Base-by-base conservation (phyloP, 1,140 invertebrate genomes). In the Drosophila biarmipes region DNA sequence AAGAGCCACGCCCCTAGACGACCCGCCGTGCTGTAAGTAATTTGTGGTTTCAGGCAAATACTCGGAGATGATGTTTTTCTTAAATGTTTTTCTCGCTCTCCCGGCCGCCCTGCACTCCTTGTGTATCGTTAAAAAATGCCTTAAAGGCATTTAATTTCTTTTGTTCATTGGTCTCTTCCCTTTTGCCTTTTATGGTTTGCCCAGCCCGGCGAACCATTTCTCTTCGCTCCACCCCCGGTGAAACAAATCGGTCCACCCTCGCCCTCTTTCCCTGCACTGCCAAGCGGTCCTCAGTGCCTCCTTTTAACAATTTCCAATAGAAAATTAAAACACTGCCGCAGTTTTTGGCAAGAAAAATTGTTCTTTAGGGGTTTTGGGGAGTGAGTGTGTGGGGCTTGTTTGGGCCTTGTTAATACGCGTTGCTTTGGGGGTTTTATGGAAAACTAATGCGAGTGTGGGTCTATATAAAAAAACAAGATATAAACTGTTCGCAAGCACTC, bases 11-110 rank as follows among this genome's bases (percentile, higher is more conserved):
- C 82, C 82, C 82, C 81, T 75, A 71, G 73, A 78, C 78, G 56
- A 68, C 82, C 75, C 79, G 82, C 82, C 80, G 82, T 80, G 84
- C 84, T 87, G 84, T 89, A 89, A 89, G 84, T 89, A 89, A 89
- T 89, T 89, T 89, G 84, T 89, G 84, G 84, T 89, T 89, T 89
- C 84, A 84, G 84, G 84, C 84, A 89, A 89, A 89, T 89, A 84
- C 76, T 84, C 71, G 38, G 67, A 80, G 84, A 89, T 89, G 84
- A 89, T 89, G 84, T 89, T 89, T 89, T 89, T 89, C 84, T 89
- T 89, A 89, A 89, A 89, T 89, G 84, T 87, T 84, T 87, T 87
- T 82, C 76, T 78, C 84, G 63, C 76, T 68, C 38, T 80, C 81
- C 64, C 58, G 57, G 46, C 34, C 40, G 27, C 35, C 52, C 24